Percentiles rank a stretch among this genome's conserved stretches.
Evolutionary conservation across 2,888 invertebrate species (phyloP).

Genomic region (Eurytoma californica): DNA sequence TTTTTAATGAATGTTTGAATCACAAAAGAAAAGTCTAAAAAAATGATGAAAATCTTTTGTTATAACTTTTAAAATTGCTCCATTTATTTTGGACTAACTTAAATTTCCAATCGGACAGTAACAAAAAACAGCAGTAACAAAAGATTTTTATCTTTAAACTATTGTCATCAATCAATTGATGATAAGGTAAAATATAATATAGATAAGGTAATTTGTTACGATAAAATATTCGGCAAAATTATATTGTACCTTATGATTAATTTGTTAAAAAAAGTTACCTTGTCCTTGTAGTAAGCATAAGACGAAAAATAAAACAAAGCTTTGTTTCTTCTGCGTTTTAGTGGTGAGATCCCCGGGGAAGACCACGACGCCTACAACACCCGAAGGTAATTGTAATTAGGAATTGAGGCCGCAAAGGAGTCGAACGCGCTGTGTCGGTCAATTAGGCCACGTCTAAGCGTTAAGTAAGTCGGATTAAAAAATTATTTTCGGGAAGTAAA

Average conservation of each 20-base stretch:
- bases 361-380: constrained; percentile 75
- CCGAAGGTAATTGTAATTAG: constrained; percentile 77
- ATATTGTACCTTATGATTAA: constrained; percentile 50
- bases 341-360: constrained; percentile 77
- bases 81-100: no score
- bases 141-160: constrained; percentile 26
- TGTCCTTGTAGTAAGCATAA: constrained; percentile 16
- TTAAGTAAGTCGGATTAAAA: constrained; percentile 74
- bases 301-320: constrained; percentile 60
- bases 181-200: constrained; percentile 51
- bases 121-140: constrained; percentile 7
- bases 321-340: constrained; percentile 75
- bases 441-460: constrained; percentile 74
- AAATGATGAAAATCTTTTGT: constrained; percentile 21
- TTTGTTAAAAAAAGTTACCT: constrained; percentile 41
- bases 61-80: background rate
- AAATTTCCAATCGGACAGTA: no score
- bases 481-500: constrained; percentile 54
- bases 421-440: constrained; percentile 73
- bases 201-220: background rate
- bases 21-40: constrained; percentile 6
- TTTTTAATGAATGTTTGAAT: background rate
- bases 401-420: constrained; percentile 74
- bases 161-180: constrained; percentile 19
- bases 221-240: background rate